phyloP scores from a whole-genome alignment of 2,113 vertebrate genomes.

The Isichthys henryi region DNA sequence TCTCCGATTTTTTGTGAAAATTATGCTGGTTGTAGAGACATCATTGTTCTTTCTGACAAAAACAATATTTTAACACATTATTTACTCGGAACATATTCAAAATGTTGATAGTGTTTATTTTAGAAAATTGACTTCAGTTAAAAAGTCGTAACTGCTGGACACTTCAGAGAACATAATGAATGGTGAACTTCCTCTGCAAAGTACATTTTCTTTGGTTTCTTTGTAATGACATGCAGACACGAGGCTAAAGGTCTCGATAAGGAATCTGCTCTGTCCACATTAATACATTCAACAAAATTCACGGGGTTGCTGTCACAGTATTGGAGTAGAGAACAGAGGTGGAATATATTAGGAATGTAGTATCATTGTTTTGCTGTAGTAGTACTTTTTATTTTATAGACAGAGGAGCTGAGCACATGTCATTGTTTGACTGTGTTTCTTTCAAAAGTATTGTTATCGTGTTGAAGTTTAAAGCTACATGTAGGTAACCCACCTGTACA shows the following conservation, averaged over 20 bases:
- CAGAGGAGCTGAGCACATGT: background rate
- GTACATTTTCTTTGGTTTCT: background rate
- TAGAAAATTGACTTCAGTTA: background rate
- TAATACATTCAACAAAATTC: background rate
- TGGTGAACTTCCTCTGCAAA: background rate
- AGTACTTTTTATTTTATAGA: background rate
- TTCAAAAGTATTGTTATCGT: background rate
- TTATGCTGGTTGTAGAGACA: background rate
- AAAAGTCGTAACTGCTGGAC: background rate
- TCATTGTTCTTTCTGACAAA: background rate
- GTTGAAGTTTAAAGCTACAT: background rate
- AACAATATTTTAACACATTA: background rate
- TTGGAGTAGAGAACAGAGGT: background rate
- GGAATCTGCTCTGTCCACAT: background rate
- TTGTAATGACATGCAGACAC: background rate
- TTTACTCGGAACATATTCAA: background rate
- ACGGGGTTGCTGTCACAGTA: background rate
- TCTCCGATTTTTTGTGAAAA: background rate
- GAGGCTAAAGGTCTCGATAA: background rate
- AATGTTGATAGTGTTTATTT: background rate
- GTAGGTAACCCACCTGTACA: slow-evolving; percentile 44
- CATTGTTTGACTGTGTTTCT: background rate
- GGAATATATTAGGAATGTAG: background rate
- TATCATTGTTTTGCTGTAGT: background rate
- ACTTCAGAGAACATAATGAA: background rate